Base-by-base conservation (phyloP, 2,113 vertebrate species). In the Apteryx mantelli region DNA sequence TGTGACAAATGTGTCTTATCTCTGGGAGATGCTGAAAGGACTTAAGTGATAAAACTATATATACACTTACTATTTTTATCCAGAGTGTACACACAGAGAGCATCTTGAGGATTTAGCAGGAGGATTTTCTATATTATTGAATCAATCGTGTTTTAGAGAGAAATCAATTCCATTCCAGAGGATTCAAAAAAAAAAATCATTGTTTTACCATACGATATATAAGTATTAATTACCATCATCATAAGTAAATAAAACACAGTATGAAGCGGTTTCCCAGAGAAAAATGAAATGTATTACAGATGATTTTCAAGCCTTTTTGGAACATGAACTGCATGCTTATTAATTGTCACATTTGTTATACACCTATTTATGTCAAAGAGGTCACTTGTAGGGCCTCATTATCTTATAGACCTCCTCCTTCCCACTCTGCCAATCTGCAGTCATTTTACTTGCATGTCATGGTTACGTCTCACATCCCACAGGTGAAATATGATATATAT, bases 1-100 rank as follows among this genome's bases (percentile, higher is more conserved):
- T 97, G 96, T 97, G 97, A 98, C 97, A 98, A 98, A 99, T 98
- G 97, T 98, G 98, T 98, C 95, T 98, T 98, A 98, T 98, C 93
- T 97, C 86, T 97, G 87, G 92, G 94, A 98, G 96, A 97, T 94
- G 91, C 74, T 90, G 89, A 78, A 80, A 91, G 76, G 64, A 96
- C 86, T 64, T 61, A 89, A 84, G 56, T 91, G 78, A 97, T 96
- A 97, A 96, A 97, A 66, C 92, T 95, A 89, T 87, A 79, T 88
- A 93, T 77, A 87, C 40, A 77, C 56, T 73, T 88, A 50, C 93
- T 96, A 93, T 97, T 96, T 97, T 96, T 95, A 90, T 71, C 88
- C 58, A 94, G 86, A 78, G 74, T 65, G 89, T 77, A 85, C 44
- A 88, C 40, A 70, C 13, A 61, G 50, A 89, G 63, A 88, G 36